Base-by-base conservation (phyloP, 2,888 invertebrate genomes). In the Ormyrus thymus region DNA sequence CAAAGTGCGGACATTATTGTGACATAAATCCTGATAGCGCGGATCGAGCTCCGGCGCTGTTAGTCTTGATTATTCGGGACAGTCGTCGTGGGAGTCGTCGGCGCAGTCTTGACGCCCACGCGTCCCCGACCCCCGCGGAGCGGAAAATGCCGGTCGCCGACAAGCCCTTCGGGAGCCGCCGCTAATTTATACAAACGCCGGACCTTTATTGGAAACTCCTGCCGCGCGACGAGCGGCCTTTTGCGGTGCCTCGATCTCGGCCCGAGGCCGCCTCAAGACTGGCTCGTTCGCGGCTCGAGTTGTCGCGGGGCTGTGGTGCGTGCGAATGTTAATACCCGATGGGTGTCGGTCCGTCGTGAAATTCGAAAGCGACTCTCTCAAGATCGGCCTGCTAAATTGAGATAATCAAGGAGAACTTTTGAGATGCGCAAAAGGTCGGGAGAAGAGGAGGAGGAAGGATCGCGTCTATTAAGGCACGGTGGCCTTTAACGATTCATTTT, bases 21-120 rank as follows among this genome's bases (percentile, higher is more conserved):
- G 50, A 70, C 73, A 74, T 77, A 80, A 80, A 80, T 80, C 76
- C 56, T 76, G 76, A 79, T 76, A 76, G 50, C 13, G 13, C 45
- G n/a, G 73, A 8, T 45, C 84, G 61, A 15, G 56, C 13, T 13
- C n/a, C n/a, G 45, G 11, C 13, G 56, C 89, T 87, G 88, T 89
- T 89, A 89, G 86, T 89, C 89, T 89, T 89, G 89, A 89, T 89
- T 89, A 89, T 86, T 84, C 86, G 78, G 85, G 88, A 87, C 88
- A 88, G 88, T 87, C 85, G 85, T 86, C 83, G 76, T 76, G 83
- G 81, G 83, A 84, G 84, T 83, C 84, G 82, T 29, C 29, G 29
- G 29, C 77, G 79, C 76, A 6, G 8, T 58, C 58, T 58, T 68
- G 45, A 43, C 53, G n/a, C 5, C 56, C 8, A 5, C 15, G 15